Evolutionary conservation across 2,113 vertebrate species (phyloP), one percentile per base, ranked within the genome.

Genomic region (Hippocampus mohnikei): DNA sequence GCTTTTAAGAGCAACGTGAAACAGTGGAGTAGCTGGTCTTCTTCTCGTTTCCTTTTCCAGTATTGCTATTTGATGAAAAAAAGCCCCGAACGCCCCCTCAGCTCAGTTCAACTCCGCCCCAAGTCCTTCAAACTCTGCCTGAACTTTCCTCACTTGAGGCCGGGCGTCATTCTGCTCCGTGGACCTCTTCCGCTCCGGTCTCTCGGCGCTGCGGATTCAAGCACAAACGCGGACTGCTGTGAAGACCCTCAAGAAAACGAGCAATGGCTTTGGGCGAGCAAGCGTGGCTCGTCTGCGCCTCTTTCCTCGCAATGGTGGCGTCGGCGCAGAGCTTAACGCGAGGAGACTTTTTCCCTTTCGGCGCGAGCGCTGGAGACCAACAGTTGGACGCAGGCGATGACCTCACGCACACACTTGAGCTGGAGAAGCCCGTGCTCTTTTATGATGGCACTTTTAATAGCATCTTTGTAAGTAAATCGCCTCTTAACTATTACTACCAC

Each of bases 381-480:
- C 44, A 74, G 27, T 84, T 96, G 90, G 84, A 89, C 20, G 58
- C 83, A 2, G 95, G 93, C 23, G 93, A 92, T 73, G 94, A 95
- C 59, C 84, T 60, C 63, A 94, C 94, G 69, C 87, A 84, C 18
- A 84, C 84, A n/a, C 79, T 95, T 50, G 42, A 80, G 23, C 85
- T 96, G 82, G 73, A 81, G 67, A 46, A 74, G 8, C 84, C 89
- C 2, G 78, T 95, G 59, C 84, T 59, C 61, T 95, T 96, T 83
- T 95, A 94, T 87, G 93, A 94, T 72, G 72, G 86, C 5, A 64
- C 87, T 56, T 90, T 95, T 73, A 1, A 63, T 73, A 88, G 87
- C 25, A 79, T 96, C 75, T 94, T 92, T 75, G 95, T 96, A 88
- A 96, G 95, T 95, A 71, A 21, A 62, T 23, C 3, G 13, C 0